phyloP scores from a whole-genome alignment of 2,888 invertebrate species.

The Orthonevra nobilis region DNA sequence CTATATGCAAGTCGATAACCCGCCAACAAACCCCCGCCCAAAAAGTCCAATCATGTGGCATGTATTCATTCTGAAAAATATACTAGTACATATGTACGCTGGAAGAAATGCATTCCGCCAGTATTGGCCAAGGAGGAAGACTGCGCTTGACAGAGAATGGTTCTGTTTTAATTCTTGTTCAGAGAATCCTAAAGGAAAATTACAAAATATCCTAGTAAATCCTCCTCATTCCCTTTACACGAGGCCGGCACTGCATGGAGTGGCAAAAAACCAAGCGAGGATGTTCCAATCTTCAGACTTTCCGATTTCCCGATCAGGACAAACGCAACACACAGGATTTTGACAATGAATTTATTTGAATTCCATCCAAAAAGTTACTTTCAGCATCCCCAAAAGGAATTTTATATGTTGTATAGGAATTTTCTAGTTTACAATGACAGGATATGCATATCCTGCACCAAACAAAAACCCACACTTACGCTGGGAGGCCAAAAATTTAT shows the following conservation, averaged over 20 bases:
- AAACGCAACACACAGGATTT: slow-evolving; percentile 52
- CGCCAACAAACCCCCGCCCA: no score
- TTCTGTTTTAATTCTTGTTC: slow-evolving; percentile 54
- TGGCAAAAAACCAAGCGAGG: slow-evolving; percentile 24
- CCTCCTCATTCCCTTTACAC: slow-evolving; percentile 21
- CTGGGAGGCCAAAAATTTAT: slow-evolving; percentile 42
- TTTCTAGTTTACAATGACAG: slow-evolving; percentile 46
- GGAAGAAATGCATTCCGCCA: neutral
- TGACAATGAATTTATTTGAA: slow-evolving; percentile 70
- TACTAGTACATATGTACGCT: no score
- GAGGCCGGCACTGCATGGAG: slow-evolving; percentile 1
- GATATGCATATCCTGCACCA: slow-evolving; percentile 27
- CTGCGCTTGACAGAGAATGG: slow-evolving; percentile 9
- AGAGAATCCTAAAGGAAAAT: slow-evolving; percentile 56
- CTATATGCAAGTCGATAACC: no score
- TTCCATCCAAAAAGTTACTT: slow-evolving; percentile 54
- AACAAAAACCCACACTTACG: no score
- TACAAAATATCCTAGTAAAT: slow-evolving; percentile 51
- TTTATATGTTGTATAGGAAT: slow-evolving; percentile 33
- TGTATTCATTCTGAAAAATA: slow-evolving; percentile 54
- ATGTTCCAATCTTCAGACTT: no score
- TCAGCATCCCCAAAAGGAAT: slow-evolving; percentile 15
- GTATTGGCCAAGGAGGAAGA: neutral
- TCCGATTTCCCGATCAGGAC: slow-evolving; percentile 50
- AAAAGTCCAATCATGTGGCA: slow-evolving; percentile 55